Evolutionary conservation across 2,888 invertebrate species (phyloP).

Genomic region (Euzetes globulus): DNA sequence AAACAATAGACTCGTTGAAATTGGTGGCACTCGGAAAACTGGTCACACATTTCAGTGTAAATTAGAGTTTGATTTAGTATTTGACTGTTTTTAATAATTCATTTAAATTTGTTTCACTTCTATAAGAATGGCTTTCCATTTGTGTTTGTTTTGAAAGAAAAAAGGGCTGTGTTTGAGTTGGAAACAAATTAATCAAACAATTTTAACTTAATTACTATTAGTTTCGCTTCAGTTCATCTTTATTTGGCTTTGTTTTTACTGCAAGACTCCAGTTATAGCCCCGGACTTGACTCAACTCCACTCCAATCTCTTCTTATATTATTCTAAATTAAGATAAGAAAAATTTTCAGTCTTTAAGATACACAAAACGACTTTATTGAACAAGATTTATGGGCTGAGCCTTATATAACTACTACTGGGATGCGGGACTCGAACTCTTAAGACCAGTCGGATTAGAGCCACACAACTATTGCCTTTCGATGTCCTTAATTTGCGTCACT

Average conservation of each 20-base stretch:
- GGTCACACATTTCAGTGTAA: background rate
- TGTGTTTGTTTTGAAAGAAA: background rate
- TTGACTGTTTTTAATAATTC: background rate
- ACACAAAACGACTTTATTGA: background rate
- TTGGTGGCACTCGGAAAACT: background rate
- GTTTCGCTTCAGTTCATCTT: conserved; percentile 15
- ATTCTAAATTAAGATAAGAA: conserved; percentile 3
- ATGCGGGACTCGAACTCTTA: background rate
- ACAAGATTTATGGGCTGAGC: too few species aligned
- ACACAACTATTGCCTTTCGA: background rate
- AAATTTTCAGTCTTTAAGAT: background rate
- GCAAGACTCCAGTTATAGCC: background rate
- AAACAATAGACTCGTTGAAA: too few species aligned
- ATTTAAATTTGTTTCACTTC: background rate
- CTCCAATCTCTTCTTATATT: background rate
- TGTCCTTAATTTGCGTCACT: background rate
- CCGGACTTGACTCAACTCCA: background rate
- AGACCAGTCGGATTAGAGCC: background rate
- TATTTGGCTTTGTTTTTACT: conserved; percentile 9
- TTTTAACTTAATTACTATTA: conserved; percentile 30
- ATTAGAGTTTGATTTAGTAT: background rate
- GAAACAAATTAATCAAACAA: conserved; percentile 24
- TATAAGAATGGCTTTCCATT: background rate
- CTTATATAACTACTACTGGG: background rate
- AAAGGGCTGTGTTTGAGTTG: background rate